Base-by-base conservation (phyloP, 1,140 invertebrate genomes). In the Portunus trituberculatus region DNA sequence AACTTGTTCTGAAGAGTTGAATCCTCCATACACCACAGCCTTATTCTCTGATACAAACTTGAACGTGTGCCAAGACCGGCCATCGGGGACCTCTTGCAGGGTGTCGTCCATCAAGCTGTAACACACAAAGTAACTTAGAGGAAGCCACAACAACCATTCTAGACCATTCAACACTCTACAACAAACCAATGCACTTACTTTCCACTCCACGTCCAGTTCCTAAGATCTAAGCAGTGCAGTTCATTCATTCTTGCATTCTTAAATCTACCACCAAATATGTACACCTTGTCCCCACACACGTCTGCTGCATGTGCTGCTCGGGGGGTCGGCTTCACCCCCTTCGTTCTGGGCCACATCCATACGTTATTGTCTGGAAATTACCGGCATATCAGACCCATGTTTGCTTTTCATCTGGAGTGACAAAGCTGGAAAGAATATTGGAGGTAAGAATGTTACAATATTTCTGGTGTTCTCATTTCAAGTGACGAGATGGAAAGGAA, bases 221-320 rank as follows among this genome's bases (percentile, higher is more conserved):
- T 86, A 48, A 95, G 83, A 45, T 95, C 82, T 28, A 95, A 39
- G 90, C 94, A 95, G 45, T 95, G 94, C 59, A 95, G 46, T 59
- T 95, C 94, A 76, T 95, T 95, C 94, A 95, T 95, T 32, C 94
- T 84, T 52, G 31, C 48, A n/a, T 95, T 82, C 28, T 86, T 95
- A 86, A 92, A 95, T n/a, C 94, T 90, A 32, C 94, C 94, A 8
- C 94, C 94, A 86, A 95, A 95, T 87, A 95, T 92, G 25, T 92
- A 95, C 46, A 95, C 94, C n/a, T 52, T 95, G 48, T 95, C 94
- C 20, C 94, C 94, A 0, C 82, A 67, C 12, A 95, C 83, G 48
- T 95, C 94, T 52, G 94, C 94, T 3, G 94, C 59, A 48, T 95
- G 94, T 16, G 94, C 94, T 16, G 94, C 94, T 95, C 94, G 89